Conservation (phyloP, 2,113 vertebrate genomes). For the Ceyx margarethae region DNA sequence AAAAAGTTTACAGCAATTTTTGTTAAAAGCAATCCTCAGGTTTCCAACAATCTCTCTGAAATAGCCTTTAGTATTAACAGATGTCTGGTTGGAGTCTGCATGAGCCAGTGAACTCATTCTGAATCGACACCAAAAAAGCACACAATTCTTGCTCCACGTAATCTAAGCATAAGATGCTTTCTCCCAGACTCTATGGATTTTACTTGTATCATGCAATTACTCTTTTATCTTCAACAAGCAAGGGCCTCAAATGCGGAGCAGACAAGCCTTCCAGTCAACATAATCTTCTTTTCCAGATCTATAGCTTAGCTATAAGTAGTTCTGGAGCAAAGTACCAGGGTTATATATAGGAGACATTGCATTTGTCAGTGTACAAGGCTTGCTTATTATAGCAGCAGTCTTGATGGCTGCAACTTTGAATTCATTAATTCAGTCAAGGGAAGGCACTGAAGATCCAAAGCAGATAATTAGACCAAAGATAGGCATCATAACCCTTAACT, state of each 20-base stretch:
- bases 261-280: not conserved
- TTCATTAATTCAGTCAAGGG: not conserved
- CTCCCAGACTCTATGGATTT: not conserved
- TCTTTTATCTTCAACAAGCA: not conserved
- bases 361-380: not conserved
- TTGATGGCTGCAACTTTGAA: not conserved
- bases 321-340: not conserved
- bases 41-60: not conserved
- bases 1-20: not conserved
- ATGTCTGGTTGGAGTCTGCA: not conserved
- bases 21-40: not conserved
- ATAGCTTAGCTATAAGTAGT: not conserved
- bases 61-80: constrained; percentile 13
- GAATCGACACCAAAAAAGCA: not conserved
- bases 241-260: not conserved
- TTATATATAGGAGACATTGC: constrained; percentile 8
- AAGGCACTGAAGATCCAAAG: constrained; percentile 9
- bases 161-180: not conserved
- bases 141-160: not conserved
- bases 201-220: not conserved
- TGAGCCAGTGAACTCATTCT: not conserved
- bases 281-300: constrained; percentile 11
- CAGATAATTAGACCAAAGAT: not conserved
- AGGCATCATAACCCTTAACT: not conserved
- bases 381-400: not conserved